Conservation (phyloP, 2,888 invertebrate genomes). For the Ashinkailepas kermadecensis region DNA sequence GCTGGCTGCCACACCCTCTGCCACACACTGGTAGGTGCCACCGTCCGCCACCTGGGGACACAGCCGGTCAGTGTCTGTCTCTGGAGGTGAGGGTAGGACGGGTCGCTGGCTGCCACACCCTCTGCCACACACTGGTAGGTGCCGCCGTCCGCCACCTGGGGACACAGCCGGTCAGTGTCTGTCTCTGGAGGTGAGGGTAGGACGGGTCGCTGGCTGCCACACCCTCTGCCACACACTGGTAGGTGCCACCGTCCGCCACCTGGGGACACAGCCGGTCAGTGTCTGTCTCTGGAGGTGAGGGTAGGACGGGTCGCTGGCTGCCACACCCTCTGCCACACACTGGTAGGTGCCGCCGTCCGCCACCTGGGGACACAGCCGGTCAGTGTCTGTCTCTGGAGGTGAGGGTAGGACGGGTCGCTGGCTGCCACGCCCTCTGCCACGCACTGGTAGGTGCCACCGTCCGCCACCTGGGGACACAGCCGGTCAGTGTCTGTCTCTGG, state of each 20-base stretch:
- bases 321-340: constrained; percentile 58
- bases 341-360: constrained; percentile 72
- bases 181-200: constrained; percentile 54
- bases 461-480: constrained; percentile 49
- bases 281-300: constrained; percentile 47
- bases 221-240: constrained; percentile 66
- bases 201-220: constrained; percentile 49
- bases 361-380: constrained; percentile 43
- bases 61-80: neutral
- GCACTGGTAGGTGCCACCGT: constrained; percentile 76
- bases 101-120: constrained; percentile 47
- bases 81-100: constrained; percentile 57
- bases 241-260: constrained; percentile 67
- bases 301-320: constrained; percentile 55
- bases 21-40: constrained; percentile 78
- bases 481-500: constrained; percentile 38
- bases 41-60: constrained; percentile 55
- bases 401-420: constrained; percentile 55
- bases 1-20: constrained; percentile 47
- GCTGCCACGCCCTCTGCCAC: constrained; percentile 54
- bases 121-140: constrained; percentile 73
- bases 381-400: constrained; percentile 44
- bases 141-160: constrained; percentile 63
- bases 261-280: constrained; percentile 39
- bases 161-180: constrained; percentile 21